These are phyloP conservation scores for Aegithalos caudatus DNA, from an alignment of 2,113 vertebrate species.

Conservation along the genomic window DNA sequence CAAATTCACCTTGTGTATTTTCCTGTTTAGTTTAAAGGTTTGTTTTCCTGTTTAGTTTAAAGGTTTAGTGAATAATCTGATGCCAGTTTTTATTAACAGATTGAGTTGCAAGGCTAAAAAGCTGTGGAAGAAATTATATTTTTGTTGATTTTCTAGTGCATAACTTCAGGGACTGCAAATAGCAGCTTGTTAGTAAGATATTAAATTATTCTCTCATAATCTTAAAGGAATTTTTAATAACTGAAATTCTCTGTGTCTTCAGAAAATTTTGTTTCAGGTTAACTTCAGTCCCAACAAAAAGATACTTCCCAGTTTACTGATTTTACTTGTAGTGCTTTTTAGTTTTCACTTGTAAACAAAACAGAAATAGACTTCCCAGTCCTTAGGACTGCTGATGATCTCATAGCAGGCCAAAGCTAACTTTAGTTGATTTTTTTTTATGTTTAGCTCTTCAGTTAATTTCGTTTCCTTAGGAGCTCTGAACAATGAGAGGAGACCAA, in stretches of 20 bases:
- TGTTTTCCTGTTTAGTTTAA: not conserved
- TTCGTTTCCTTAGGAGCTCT: not conserved
- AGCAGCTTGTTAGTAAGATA: not conserved
- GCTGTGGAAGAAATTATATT: not conserved
- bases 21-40: not conserved
- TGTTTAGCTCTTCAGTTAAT: not conserved
- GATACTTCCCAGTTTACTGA: not conserved
- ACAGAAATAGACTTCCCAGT: not conserved
- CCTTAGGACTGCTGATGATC: not conserved
- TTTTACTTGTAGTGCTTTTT: not conserved
- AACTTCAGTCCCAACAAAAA: not conserved
- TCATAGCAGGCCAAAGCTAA: not conserved
- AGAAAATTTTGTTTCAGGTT: not conserved
- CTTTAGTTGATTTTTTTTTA: not conserved
- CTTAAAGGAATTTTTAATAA: not conserved
- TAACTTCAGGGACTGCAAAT: not conserved
- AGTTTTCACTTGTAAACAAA: slow-evolving; percentile 30
- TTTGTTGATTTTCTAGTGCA: not conserved
- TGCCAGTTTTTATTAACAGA: not conserved
- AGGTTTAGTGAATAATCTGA: not conserved
- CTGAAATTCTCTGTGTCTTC: not conserved
- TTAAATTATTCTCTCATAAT: not conserved
- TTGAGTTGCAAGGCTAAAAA: not conserved
- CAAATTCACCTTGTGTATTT: not conserved
- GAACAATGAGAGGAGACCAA: not conserved